Conservation (phyloP, 2,888 invertebrate species). For the Merodon equestris region DNA sequence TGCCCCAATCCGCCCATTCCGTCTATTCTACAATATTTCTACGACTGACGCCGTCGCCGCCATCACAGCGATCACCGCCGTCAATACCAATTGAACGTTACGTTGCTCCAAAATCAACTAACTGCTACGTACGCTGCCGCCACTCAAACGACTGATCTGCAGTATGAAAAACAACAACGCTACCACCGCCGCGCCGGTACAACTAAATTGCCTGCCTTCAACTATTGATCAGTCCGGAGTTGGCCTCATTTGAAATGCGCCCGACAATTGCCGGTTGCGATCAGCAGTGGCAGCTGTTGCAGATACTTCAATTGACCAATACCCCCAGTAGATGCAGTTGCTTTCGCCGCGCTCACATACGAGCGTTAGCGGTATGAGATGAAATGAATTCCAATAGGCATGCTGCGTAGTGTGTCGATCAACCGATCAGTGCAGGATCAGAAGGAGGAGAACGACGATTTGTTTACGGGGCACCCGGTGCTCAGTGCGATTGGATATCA, state of each 20-base stretch:
- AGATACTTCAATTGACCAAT: too few relatives aligned
- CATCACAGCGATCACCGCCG: slow-evolving; percentile 17
- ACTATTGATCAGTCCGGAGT: slow-evolving; percentile 57
- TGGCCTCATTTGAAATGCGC: slow-evolving; percentile 63
- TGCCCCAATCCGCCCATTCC: slow-evolving; percentile 10
- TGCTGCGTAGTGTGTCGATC: slow-evolving; percentile 25
- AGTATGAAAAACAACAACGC: slow-evolving; percentile 12
- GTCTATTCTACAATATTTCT: slow-evolving; percentile 27
- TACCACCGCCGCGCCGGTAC: background rate
- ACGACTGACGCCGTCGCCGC: slow-evolving; percentile 18
- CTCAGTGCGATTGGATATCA: slow-evolving; percentile 4
- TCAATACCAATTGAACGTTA: slow-evolving; percentile 64
- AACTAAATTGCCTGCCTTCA: slow-evolving; percentile 54
- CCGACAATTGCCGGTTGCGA: slow-evolving; percentile 59
- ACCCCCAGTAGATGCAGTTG: background rate
- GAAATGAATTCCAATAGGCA: slow-evolving; percentile 57
- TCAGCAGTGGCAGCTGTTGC: background rate
- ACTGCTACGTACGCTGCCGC: slow-evolving; percentile 5
- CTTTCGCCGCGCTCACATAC: slow-evolving; percentile 34
- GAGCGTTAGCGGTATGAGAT: slow-evolving; percentile 50
- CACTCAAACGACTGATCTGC: slow-evolving; percentile 22
- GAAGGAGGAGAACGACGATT: background rate
- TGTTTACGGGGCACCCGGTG: slow-evolving; percentile 36
- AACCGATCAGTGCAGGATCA: slow-evolving; percentile 21
- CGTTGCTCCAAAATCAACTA: slow-evolving; percentile 57